Evolutionary conservation across 2,797 vertebrate species (phyloP), one percentile per base, ranked within the genome.

Genomic region (Naso thynnoides): DNA sequence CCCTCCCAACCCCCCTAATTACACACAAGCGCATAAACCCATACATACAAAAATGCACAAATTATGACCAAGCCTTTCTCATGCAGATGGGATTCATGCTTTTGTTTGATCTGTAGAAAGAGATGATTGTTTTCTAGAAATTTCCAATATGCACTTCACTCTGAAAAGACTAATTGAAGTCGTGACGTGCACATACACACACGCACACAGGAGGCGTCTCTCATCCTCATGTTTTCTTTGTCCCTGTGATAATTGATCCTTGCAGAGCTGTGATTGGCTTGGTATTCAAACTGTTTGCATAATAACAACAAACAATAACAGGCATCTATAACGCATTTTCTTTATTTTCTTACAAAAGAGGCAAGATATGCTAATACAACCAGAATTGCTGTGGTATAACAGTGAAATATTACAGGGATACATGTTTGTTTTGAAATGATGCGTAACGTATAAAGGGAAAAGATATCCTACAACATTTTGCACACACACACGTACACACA

Each of bases 381-480:
- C 48, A 88, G 78, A 83, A 82, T 56, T 82, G 83, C 79, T 52
- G 50, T 63, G 53, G 45, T 74, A 79, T 78, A 78, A 83, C 68
- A 74, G 85, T 92, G 88, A 93, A 92, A 89, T 89, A 90, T 83
- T 58, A 87, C 67, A 91, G 68, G 85, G 86, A 89, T 90, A 92
- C 66, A 89, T 81, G 57, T 69, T 88, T 62, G 81, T 86, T 87
- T 93, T 95, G 95, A 95, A 95, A 95, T 95, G 94, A 91, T 89
- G 82, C 85, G 44, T 80, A 90, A 85, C 26, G 54, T 86, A 81
- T 74, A 88, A 29, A 91, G 52, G 69, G 56, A 65, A 73, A 73
- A 62, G 53, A 67, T 66, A 66, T 76, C 61, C 29, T 59, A 33
- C 16, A 47, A 33, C 3, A n/a, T 52, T 69, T 61, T 63, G 58